Evolutionary conservation across 1,140 invertebrate genomes (phyloP).

Genomic region (Mesaphorura yosii): DNA sequence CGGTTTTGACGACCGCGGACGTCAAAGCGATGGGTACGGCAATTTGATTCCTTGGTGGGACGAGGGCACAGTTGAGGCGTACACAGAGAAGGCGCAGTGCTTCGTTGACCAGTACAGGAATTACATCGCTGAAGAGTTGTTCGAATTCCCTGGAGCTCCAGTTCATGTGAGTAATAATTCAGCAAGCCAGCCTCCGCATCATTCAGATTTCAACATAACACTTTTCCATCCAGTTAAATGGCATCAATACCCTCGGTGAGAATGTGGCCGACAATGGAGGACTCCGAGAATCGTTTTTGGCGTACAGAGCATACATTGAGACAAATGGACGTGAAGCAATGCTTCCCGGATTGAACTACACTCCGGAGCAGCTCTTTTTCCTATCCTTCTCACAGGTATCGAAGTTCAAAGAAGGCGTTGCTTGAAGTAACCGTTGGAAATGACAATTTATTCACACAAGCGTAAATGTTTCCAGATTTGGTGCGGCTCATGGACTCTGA

Average conservation of each 20-base stretch:
- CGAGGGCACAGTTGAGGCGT: conserved; percentile 5
- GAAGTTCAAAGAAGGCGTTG: too few relatives aligned
- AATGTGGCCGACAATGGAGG: conserved; percentile 46
- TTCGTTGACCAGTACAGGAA: conserved; percentile 14
- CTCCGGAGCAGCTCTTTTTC: conserved; percentile 75
- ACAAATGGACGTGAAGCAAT: conserved; percentile 26
- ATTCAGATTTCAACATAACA: neutral
- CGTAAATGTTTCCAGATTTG: too few relatives aligned
- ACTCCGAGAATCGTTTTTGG: conserved; percentile 40
- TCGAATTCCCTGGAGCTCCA: too few relatives aligned
- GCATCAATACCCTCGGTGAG: conserved; percentile 40
- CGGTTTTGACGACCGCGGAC: conserved; percentile 19
- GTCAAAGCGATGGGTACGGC: conserved; percentile 15
- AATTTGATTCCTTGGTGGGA: conserved; percentile 23
- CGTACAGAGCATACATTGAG: conserved; percentile 32
- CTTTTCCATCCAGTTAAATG: conserved; percentile 33
- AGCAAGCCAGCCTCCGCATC: too few relatives aligned
- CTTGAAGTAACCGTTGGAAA: neutral
- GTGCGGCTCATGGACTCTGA: too few relatives aligned
- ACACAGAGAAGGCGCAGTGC: conserved; percentile 10
- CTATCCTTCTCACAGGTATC: conserved; percentile 70
- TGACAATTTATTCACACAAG: too few relatives aligned
- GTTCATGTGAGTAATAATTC: too few relatives aligned
- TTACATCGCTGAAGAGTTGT: conserved; percentile 5
- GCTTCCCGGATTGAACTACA: conserved; percentile 55